Evolutionary conservation across 2,797 vertebrate genomes (phyloP).

Genomic region (Muscicapa striata): DNA sequence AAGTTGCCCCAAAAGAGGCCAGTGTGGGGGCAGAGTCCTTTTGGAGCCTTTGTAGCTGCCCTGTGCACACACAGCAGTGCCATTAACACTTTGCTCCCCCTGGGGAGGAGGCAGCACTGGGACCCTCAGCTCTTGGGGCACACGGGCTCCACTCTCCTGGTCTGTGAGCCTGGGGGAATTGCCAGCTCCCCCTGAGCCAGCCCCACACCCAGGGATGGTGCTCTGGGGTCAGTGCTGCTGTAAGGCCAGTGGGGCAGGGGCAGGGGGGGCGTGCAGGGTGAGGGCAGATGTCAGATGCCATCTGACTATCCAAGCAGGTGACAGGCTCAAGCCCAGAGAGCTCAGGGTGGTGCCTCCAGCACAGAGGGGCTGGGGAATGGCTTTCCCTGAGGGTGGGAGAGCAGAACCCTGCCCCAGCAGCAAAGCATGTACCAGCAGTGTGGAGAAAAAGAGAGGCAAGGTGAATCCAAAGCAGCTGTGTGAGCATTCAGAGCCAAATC

Average conservation of each 20-base stretch:
- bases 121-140: neutral
- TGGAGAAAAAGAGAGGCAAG: neutral
- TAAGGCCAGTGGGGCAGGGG: fast-evolving
- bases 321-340: neutral
- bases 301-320: slow-evolving; percentile 37
- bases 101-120: neutral
- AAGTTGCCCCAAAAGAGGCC: neutral
- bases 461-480: neutral
- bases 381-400: neutral
- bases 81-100: fast-evolving
- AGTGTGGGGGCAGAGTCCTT: neutral
- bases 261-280: neutral
- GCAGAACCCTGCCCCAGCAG: neutral
- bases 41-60: neutral
- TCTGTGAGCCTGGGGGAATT: neutral
- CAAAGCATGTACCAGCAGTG: fast-evolving
- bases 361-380: neutral
- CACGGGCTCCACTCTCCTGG: fast-evolving
- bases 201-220: neutral
- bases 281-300: neutral
- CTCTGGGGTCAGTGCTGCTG: neutral
- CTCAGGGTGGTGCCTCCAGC: neutral
- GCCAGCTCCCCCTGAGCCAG: neutral
- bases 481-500: neutral
- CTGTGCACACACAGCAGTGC: neutral